Evolutionary conservation across 2,888 invertebrate genomes (phyloP).

Genomic region (Drosophila pseudotalamancana): DNA sequence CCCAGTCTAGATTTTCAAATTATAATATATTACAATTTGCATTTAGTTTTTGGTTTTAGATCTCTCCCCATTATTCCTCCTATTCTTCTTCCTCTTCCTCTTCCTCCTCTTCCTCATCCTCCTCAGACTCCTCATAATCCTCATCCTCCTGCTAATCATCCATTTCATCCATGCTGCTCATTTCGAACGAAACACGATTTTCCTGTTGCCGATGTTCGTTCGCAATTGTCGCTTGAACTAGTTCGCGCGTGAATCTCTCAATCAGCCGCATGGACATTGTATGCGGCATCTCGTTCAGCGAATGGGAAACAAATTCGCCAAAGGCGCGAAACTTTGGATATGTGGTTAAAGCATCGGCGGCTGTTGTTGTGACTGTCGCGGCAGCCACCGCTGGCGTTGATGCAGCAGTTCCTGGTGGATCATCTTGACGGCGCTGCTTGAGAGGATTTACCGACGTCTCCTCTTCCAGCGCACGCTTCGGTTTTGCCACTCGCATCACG

Average conservation of each 20-base stretch:
- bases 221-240: slow-evolving; percentile 78
- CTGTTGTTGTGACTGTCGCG: background rate
- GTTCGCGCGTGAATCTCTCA: slow-evolving; percentile 82
- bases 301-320: slow-evolving; percentile 82
- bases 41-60: slow-evolving; percentile 14
- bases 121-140: too few species aligned
- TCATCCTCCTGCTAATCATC: slow-evolving; percentile 45
- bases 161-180: slow-evolving; percentile 47
- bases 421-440: slow-evolving; percentile 15
- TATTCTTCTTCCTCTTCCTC: too few species aligned
- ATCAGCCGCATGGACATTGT: slow-evolving; percentile 79
- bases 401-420: slow-evolving; percentile 4
- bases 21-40: slow-evolving; percentile 30
- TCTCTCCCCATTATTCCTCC: background rate
- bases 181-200: slow-evolving; percentile 30
- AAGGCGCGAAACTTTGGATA: slow-evolving; percentile 78
- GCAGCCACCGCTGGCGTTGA: background rate
- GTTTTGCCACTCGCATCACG: slow-evolving; percentile 32
- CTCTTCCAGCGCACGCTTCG: slow-evolving; percentile 26
- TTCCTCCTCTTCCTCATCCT: too few species aligned
- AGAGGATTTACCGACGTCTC: slow-evolving; percentile 2
- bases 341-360: background rate
- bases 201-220: slow-evolving; percentile 4
- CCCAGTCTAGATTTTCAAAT: slow-evolving; percentile 27
- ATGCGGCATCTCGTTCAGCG: slow-evolving; percentile 81